phyloP scores from a whole-genome alignment of 2,113 vertebrate species.

The Zapus hudsonius region DNA sequence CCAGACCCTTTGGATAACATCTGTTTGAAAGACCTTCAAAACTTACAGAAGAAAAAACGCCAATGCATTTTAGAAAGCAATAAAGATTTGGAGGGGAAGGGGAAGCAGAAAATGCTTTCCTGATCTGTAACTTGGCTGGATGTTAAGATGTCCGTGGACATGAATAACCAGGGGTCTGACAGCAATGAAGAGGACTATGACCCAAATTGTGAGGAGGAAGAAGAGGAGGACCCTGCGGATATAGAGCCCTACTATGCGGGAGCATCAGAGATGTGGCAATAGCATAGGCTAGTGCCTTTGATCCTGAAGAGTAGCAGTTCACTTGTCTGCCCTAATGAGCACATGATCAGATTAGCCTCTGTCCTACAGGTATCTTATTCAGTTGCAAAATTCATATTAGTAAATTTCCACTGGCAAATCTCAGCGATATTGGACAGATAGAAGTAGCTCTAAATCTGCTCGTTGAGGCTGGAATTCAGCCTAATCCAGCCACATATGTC shows the following conservation, averaged over 20 bases:
- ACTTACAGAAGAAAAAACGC: too few species aligned
- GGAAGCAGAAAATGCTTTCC: slow-evolving; percentile 82
- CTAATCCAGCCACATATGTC: too few species aligned
- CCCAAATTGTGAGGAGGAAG: slow-evolving; percentile 93
- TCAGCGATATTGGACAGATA: too few species aligned
- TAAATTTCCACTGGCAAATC: too few species aligned
- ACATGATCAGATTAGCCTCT: slow-evolving; percentile 95
- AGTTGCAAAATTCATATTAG: too few species aligned
- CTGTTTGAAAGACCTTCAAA: too few species aligned
- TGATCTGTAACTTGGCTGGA: slow-evolving; percentile 81
- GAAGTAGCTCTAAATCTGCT: too few species aligned
- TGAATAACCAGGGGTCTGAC: slow-evolving; percentile 99
- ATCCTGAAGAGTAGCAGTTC: slow-evolving; percentile 98
- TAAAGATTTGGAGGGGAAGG: slow-evolving; percentile 80
- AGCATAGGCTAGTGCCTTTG: slow-evolving; percentile 96
- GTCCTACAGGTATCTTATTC: slow-evolving; percentile 83
- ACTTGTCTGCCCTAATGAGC: slow-evolving; percentile 97
- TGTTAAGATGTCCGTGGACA: slow-evolving; percentile 98
- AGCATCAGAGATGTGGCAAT: slow-evolving; percentile 96
- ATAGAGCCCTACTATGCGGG: slow-evolving; percentile 96
- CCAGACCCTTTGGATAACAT: too few species aligned
- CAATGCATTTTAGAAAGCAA: too few species aligned
- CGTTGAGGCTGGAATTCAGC: too few species aligned
- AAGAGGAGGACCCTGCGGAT: slow-evolving; percentile 92
- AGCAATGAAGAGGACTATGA: slow-evolving; percentile 98